Percentiles rank a stretch among this genome's conserved stretches.
These are phyloP conservation scores for Eretmocerus hayati DNA, from an alignment of 2,888 invertebrate species.

Conservation along the genomic window DNA sequence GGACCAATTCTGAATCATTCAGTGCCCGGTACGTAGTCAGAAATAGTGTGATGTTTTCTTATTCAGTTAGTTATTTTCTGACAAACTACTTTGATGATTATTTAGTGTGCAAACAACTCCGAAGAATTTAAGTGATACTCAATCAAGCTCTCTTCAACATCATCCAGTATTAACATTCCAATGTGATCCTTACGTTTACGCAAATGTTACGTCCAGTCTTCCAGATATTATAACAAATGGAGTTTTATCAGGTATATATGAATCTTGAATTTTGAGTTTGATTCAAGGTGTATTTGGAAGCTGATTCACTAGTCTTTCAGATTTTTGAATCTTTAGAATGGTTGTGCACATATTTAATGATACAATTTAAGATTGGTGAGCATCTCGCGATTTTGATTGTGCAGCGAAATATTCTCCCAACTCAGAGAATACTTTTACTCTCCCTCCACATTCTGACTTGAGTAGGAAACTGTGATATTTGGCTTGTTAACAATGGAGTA, in stretches of 20 bases:
- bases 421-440: no score
- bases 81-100: conserved; percentile 1
- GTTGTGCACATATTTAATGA: no score
- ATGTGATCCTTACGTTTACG: conserved; percentile 43
- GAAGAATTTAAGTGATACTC: conserved; percentile 21
- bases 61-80: neutral
- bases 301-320: no score
- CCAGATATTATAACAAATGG: conserved; percentile 47
- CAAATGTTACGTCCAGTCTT: conserved; percentile 37
- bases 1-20: conserved; percentile 24
- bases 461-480: no score
- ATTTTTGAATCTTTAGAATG: no score
- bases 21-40: conserved; percentile 30
- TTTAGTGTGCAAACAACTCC: conserved; percentile 21
- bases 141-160: conserved; percentile 28
- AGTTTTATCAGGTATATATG: conserved; percentile 44
- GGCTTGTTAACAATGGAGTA: no score
- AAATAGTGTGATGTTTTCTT: neutral
- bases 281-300: no score
- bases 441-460: no score
- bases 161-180: conserved; percentile 43
- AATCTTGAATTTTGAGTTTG: conserved; percentile 28
- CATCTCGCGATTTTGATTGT: no score
- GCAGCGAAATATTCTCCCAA: no score
- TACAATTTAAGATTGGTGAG: no score